Evolutionary conservation across 2,113 vertebrate species (phyloP).

Genomic region (Poeciliopsis turrubarensis): DNA sequence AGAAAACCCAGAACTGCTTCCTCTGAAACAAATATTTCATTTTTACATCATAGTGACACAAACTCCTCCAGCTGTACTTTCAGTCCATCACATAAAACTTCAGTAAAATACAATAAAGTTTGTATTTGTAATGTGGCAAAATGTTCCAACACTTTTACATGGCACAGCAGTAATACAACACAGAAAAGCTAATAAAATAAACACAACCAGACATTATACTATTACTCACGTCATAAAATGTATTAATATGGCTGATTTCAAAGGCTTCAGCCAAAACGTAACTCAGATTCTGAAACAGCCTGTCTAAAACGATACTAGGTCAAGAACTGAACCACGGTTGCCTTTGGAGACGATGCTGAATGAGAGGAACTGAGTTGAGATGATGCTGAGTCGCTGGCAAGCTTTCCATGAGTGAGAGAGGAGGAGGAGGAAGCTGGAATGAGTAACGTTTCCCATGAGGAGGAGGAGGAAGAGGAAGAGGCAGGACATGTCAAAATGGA

Average conservation of each 20-base stretch:
- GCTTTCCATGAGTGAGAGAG: constrained; percentile 47
- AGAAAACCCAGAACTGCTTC: not conserved
- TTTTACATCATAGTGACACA: not conserved
- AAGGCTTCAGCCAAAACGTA: constrained; percentile 6
- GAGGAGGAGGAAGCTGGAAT: constrained; percentile 12
- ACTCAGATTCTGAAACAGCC: constrained; percentile 17
- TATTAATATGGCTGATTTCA: not conserved
- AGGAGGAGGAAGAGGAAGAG: not conserved
- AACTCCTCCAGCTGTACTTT: no score
- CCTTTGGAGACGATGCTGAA: constrained; percentile 25
- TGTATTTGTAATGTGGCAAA: not conserved
- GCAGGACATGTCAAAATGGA: constrained; percentile 32
- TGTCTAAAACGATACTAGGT: constrained; percentile 25
- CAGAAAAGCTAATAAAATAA: no score
- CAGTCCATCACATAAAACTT: no score
- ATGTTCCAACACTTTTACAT: not conserved
- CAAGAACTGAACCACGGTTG: constrained; percentile 26
- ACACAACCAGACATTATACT: not conserved
- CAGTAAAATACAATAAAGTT: not conserved
- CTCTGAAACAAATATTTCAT: not conserved
- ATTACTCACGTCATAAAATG: not conserved
- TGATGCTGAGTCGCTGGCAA: constrained; percentile 24
- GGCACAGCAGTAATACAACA: not conserved
- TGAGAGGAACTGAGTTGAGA: constrained; percentile 8
- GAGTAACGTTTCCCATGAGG: constrained; percentile 44